Evolutionary conservation across 2,888 invertebrate species (phyloP).

Genomic region (Athalia rosae): DNA sequence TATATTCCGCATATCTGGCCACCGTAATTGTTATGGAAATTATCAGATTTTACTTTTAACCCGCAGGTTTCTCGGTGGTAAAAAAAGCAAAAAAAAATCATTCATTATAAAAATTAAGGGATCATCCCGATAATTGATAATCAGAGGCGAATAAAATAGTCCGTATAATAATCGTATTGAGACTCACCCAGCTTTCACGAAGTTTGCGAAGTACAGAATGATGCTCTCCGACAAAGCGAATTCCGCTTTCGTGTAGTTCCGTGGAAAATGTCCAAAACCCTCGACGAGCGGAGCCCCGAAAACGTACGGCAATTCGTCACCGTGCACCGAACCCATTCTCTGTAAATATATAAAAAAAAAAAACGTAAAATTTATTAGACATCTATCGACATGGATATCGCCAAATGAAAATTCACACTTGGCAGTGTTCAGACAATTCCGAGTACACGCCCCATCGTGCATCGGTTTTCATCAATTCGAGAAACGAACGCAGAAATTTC

Average conservation of each 20-base stretch:
- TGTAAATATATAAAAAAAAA: conserved; percentile 71
- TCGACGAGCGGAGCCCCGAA: conserved; percentile 94
- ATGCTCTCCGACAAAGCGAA: conserved; percentile 90
- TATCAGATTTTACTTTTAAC: not conserved
- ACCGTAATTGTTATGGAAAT: not conserved
- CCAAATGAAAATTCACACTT: no score
- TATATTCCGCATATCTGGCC: not conserved
- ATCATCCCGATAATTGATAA: not conserved
- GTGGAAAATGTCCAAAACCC: conserved; percentile 88
- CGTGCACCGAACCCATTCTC: conserved; percentile 94
- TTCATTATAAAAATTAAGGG: not conserved
- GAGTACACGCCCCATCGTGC: no score
- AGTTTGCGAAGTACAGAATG: conserved; percentile 92
- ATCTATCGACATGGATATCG: not conserved
- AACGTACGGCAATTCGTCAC: conserved; percentile 92
- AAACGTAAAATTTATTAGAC: conserved; percentile 36
- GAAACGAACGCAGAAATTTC: no score
- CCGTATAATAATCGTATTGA: not conserved
- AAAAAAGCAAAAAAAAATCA: no score
- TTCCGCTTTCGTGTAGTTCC: conserved; percentile 92
- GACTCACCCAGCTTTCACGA: conserved; percentile 91
- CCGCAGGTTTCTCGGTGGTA: not conserved
- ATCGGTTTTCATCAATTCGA: no score
- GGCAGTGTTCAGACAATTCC: no score
- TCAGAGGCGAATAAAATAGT: not conserved